These are phyloP conservation scores for Drosophila malerkotliana DNA, from an alignment of 1,140 invertebrate species.

Conservation along the genomic window DNA sequence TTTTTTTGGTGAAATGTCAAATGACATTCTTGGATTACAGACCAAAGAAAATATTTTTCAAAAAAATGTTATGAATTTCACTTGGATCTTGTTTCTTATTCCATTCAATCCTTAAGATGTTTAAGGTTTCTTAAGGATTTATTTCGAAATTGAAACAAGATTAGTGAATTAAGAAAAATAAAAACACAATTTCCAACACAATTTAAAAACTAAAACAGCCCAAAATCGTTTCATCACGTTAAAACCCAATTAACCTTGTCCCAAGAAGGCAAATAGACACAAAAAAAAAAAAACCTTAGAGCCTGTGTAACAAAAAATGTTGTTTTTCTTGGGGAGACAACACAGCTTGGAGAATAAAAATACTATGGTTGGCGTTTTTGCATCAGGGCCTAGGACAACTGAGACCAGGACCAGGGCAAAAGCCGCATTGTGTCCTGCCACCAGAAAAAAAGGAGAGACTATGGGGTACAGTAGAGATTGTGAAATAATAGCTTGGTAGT, in stretches of 20 bases:
- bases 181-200: neutral
- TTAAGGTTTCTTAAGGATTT: too few species aligned
- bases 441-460: constrained; percentile 1
- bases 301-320: constrained; percentile 9
- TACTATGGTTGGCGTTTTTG: constrained; percentile 32
- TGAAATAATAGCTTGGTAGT: neutral
- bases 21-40: constrained; percentile 45
- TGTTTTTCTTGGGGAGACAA: constrained; percentile 5
- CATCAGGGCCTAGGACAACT: constrained; percentile 55
- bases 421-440: constrained; percentile 37
- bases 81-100: neutral
- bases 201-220: neutral
- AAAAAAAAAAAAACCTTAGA: neutral
- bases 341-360: neutral
- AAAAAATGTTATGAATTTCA: constrained; percentile 29
- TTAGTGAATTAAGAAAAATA: neutral
- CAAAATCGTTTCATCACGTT: neutral
- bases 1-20: constrained; percentile 24
- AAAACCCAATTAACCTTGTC: constrained; percentile 40
- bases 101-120: neutral
- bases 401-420: constrained; percentile 36
- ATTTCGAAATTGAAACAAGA: too few species aligned
- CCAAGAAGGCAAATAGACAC: constrained; percentile 10
- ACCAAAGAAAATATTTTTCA: constrained; percentile 34
- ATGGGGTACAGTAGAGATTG: neutral